Evolutionary conservation across 2,888 invertebrate species (phyloP), one percentile per base, ranked within the genome.

Genomic region (Euplexia lucipara): DNA sequence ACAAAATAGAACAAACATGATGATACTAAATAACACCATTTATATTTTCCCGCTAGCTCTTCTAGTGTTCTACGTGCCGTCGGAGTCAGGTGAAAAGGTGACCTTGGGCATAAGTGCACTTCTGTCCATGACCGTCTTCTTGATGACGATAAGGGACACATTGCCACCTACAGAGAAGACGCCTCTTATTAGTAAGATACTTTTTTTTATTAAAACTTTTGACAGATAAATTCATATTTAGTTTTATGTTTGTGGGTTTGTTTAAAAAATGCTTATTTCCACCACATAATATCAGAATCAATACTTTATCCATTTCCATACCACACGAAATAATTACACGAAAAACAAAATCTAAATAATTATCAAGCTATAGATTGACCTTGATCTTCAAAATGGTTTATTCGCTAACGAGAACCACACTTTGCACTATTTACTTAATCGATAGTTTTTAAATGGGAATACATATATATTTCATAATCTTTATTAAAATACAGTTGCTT

Each of bases 111-210:
- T 98, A 85, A 98, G 98, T 82, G 98, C 98, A 5, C 96, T 98
- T n/a, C 96, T 98, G 14, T 98, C 98, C 22, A 98, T 98, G 97
- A 98, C 98, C 0, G 98, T 98, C 37, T 98, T 98, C 91, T 96
- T 98, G 73, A 98, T 98, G 98, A 97, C 98, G 47, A 98, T 98
- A 62, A 95, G 98, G 71, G 98, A 98, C 86, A 98, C 97, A 16
- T 93, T 98, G 79, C 98, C 98, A 14, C 98, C 98, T 0, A 98
- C 98, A 0, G 98, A 98, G 88, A 98, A 98, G 88, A 97, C 98
- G 9, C 98, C 98, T 1, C 95, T 98, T 49, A 98, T 98, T 80
- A 98, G 98, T 98, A 95, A 97, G 97, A 95, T 61, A 10, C 32
- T 60, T 53, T 26, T 26, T 1, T 32, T 37, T 41, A 18, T n/a